A percentile compares a stretch with the other conserved stretches of the same genome.
Conservation (phyloP, 2,113 vertebrate species). For the Cheilinus undulatus region DNA sequence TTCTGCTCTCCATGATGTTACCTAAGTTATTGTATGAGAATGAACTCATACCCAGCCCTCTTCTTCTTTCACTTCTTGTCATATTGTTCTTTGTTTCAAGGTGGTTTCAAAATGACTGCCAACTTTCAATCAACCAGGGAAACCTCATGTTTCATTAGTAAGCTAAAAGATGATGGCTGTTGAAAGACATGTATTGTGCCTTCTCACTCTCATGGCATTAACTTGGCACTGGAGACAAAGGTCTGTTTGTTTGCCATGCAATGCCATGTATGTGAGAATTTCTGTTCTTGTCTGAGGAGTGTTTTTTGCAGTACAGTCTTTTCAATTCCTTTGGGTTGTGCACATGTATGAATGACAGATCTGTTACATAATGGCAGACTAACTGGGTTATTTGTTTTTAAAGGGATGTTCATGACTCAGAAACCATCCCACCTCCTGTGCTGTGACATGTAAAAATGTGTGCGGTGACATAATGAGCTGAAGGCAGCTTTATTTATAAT, state of each 20-base stretch:
- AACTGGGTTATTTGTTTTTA: neutral
- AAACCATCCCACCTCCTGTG: neutral
- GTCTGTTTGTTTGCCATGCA: neutral
- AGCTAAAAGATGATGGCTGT: too few relatives aligned
- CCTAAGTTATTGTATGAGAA: neutral
- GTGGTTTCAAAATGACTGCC: too few relatives aligned
- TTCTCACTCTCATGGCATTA: neutral
- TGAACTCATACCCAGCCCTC: neutral
- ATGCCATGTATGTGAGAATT: neutral
- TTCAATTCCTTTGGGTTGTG: neutral
- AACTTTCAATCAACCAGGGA: too few relatives aligned
- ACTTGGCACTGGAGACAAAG: neutral
- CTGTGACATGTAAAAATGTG: neutral
- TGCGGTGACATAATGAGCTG: neutral
- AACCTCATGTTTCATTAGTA: too few relatives aligned
- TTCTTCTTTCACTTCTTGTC: too few relatives aligned
- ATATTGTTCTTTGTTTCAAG: too few relatives aligned
- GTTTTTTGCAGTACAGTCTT: neutral
- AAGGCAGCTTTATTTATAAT: neutral
- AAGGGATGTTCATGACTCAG: neutral
- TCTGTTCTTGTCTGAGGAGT: neutral
- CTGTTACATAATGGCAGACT: neutral
- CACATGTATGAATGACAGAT: neutral
- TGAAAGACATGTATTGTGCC: too few relatives aligned
- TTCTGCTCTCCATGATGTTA: too few relatives aligned